Evolutionary conservation across 2,113 vertebrate genomes (phyloP).

Genomic region (Podiceps cristatus): DNA sequence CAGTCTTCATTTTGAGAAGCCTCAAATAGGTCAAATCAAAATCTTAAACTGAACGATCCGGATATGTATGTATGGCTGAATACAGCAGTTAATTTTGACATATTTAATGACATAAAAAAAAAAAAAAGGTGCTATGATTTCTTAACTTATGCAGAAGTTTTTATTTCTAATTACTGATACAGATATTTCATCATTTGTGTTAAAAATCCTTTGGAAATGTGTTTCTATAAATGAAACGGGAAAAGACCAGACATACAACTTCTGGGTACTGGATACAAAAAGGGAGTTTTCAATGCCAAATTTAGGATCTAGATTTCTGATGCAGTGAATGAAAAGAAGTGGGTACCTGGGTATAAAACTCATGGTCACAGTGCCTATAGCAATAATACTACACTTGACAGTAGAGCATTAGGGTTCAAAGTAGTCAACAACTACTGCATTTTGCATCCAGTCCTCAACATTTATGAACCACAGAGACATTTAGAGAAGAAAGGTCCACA

Average conservation of each 20-base stretch:
- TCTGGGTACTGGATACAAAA: neutral
- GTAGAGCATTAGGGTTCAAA: neutral
- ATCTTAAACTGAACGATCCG: neutral
- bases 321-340: neutral
- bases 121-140: neutral
- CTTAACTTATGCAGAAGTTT: neutral
- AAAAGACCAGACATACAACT: neutral
- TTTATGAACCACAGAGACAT: neutral
- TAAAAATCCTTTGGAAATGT: neutral
- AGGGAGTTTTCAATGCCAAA: neutral
- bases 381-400: neutral
- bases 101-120: neutral
- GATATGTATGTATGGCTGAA: neutral
- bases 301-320: neutral
- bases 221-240: neutral
- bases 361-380: neutral
- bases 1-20: neutral
- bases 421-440: neutral
- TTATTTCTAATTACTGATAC: neutral
- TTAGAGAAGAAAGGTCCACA: neutral
- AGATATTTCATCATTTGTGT: neutral
- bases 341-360: neutral
- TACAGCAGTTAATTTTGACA: neutral
- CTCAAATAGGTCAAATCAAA: neutral
- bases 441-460: neutral